phyloP scores from a whole-genome alignment of 2,113 vertebrate species.

The Nothobranchius kuhntae region DNA sequence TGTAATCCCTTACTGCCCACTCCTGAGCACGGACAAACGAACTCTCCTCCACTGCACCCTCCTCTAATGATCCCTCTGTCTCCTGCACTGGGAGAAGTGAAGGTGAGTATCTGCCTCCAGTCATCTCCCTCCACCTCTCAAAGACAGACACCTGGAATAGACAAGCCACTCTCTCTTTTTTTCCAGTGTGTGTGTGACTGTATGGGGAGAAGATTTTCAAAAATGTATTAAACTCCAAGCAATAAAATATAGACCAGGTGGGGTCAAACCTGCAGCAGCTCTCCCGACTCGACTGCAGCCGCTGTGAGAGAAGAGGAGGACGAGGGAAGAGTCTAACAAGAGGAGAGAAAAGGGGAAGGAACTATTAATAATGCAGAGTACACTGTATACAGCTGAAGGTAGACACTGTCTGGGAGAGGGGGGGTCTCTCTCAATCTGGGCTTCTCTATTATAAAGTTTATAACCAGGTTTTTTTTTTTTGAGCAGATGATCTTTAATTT shows the following conservation, averaged over 20 bases:
- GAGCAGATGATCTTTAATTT: constrained; percentile 21
- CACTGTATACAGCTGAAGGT: constrained; percentile 59
- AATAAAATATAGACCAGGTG: constrained; percentile 75
- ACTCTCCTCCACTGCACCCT: constrained; percentile 41
- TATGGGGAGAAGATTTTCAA: constrained; percentile 57
- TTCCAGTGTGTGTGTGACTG: constrained; percentile 4
- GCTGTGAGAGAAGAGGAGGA: constrained; percentile 56
- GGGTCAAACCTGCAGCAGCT: constrained; percentile 63
- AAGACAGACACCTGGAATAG: constrained; percentile 67
- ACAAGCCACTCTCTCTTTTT: constrained; percentile 33
- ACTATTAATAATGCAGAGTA: constrained; percentile 74
- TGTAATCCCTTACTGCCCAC: constrained; percentile 14
- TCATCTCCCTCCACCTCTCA: constrained; percentile 62
- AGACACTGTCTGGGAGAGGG: constrained; percentile 35
- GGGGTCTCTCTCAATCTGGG: constrained; percentile 13
- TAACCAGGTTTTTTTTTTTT: not conserved
- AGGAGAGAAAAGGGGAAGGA: constrained; percentile 49
- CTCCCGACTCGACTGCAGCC: constrained; percentile 49
- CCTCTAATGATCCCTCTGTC: constrained; percentile 69
- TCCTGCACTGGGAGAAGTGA: constrained; percentile 66
- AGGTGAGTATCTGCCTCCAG: constrained; percentile 72
- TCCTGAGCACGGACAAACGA: constrained; percentile 39
- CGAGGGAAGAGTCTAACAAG: constrained; percentile 63
- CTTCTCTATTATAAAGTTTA: constrained; percentile 14
- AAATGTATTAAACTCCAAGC: constrained; percentile 75